phyloP scores from a whole-genome alignment of 2,888 invertebrate genomes.

The Cinara cedri region DNA sequence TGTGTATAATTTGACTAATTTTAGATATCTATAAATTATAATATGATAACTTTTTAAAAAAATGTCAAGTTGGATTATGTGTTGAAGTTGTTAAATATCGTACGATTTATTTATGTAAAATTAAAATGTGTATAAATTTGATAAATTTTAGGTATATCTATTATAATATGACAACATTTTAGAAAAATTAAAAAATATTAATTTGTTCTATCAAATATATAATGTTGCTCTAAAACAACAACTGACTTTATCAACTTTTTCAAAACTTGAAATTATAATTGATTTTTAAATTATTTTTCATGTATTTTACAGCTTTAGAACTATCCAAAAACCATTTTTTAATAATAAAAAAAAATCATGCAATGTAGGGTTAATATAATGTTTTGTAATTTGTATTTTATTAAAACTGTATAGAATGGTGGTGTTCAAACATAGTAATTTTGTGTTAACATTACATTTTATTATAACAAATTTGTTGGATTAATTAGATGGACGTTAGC shows the following conservation, averaged over 20 bases:
- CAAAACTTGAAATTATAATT: slow-evolving; percentile 11
- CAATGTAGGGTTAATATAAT: too few species aligned
- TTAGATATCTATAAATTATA: slow-evolving; percentile 3
- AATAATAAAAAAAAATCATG: too few species aligned
- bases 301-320: background rate
- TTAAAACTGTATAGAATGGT: too few species aligned
- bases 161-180: background rate
- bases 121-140: background rate
- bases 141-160: background rate
- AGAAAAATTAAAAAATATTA: background rate
- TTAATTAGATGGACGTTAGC: too few species aligned
- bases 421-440: too few species aligned
- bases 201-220: background rate
- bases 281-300: slow-evolving; percentile 14
- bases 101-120: too few species aligned
- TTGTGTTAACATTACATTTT: too few species aligned
- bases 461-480: too few species aligned
- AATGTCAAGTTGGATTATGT: too few species aligned
- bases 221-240: slow-evolving; percentile 1
- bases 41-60: background rate
- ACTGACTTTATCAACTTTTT: background rate
- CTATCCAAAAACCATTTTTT: slow-evolving; percentile 9
- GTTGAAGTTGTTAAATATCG: too few species aligned
- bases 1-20: background rate
- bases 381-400: too few species aligned